Base-by-base conservation (phyloP, 2,113 vertebrate genomes). In the Isurus oxyrinchus region DNA sequence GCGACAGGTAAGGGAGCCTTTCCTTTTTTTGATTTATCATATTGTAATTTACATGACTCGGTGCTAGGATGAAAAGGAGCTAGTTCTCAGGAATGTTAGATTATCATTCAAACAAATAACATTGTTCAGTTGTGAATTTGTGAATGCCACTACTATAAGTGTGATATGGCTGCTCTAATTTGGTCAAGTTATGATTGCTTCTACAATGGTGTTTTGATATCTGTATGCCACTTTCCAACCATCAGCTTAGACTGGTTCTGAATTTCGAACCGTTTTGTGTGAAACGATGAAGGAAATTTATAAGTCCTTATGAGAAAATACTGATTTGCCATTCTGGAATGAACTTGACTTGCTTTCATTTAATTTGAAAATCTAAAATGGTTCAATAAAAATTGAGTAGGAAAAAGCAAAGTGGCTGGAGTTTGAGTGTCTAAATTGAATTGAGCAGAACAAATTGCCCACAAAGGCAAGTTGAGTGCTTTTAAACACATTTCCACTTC, bases 1-100 rank as follows among this genome's bases (percentile, higher is more conserved):
- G 99, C 98, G 99, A 99, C 99, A 99, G 99, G 99, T 99, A 98
- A 99, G 98, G 67, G 55, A 55, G 96, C 72, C 90, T 94, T 88
- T 8, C 59, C 25, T 16, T 31, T 97, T 96, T 96, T 0, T 87
- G 97, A 94, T 97, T 96, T 67, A 96, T 13, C 72, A 57, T 79
- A 97, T 95, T 55, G 59, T 95, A 40, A 67, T 69, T 95, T 49
- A 49, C n/a, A 25, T 49, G 35, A 49, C 49, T 0, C 40, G 27
- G 14, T 55, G 2, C 63, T 3, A 66, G 66, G 44, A 53, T 69
- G 14, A 49, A 69, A 95, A 61, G 57, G 88, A 67, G 25, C 94
- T 72, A 44, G 44, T 72, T 72, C 67, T 55, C 67, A 35, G 21
- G 2, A 72, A 95, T 72, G 25, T 55, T 72, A 19, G 69, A 53